A percentile compares a stretch with the other conserved stretches of the same genome.
These are phyloP conservation scores for Meloidogyne floridensis DNA, from an alignment of 1,140 invertebrate species.

Conservation along the genomic window DNA sequence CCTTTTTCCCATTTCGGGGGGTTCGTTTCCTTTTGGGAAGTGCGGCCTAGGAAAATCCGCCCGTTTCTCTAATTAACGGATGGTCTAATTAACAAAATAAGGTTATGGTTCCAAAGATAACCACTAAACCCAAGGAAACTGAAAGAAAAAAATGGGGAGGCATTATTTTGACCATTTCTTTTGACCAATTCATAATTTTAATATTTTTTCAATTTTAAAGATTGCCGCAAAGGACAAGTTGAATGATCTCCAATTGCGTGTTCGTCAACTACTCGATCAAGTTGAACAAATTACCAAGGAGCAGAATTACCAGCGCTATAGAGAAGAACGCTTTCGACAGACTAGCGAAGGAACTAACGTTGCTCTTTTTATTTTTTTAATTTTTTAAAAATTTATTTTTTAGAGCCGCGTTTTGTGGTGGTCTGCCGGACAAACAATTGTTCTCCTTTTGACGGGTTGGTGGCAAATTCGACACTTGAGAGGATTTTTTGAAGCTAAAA, in stretches of 20 bases:
- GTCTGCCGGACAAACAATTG: slow-evolving; percentile 87
- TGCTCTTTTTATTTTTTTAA: not conserved
- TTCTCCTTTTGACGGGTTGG: slow-evolving; percentile 87
- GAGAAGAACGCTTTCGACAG: slow-evolving; percentile 93
- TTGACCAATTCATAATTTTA: no score
- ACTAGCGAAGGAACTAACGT: slow-evolving; percentile 95
- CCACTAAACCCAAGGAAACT: no score
- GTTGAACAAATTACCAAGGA: slow-evolving; percentile 99
- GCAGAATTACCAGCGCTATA: slow-evolving; percentile 98
- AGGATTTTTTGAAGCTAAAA: slow-evolving; percentile 99
- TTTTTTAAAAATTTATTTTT: not conserved
- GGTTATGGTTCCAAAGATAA: no score
- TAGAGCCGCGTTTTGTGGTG: slow-evolving; percentile 84
- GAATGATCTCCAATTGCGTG: slow-evolving; percentile 88
- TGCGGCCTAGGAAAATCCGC: no score
- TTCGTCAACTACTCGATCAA: slow-evolving; percentile 92
- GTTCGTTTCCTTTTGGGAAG: no score
- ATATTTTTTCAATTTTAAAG: slow-evolving; percentile 64
- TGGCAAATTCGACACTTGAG: slow-evolving; percentile 99
- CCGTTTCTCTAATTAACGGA: no score
- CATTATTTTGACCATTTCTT: no score
- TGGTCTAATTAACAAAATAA: no score
- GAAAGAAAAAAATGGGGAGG: no score
- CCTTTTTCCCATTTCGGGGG: no score
- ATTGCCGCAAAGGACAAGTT: slow-evolving; percentile 97